These are phyloP conservation scores for human (Homo sapiens) DNA, from an alignment of 2,113 vertebrate species.

Conservation along the genomic window GRCh38 chr6:82362001-82362500, in stretches of 20 bases:
- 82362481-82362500: not conserved
- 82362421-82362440: slow-evolving; percentile 49
- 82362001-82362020: not conserved
- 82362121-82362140: slow-evolving; percentile 7
- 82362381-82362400: slow-evolving; percentile 52
- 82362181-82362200: not conserved
- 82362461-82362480: slow-evolving; percentile 12
- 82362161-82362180: slow-evolving; percentile 2
- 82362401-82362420: slow-evolving; percentile 60
- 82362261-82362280: not conserved
- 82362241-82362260: slow-evolving; percentile 28
- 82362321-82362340: slow-evolving; percentile 13
- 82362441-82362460: slow-evolving; percentile 28
- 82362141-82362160: not conserved
- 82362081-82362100: not conserved
- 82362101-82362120: not conserved
- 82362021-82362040: not conserved
- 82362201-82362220: not conserved
- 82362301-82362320: slow-evolving; percentile 10
- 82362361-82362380: slow-evolving; percentile 37
- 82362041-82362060: not conserved
- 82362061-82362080: not conserved
- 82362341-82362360: not conserved
- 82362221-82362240: slow-evolving; percentile 22
- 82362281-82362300: not conserved